Evolutionary conservation across 2,888 invertebrate species (phyloP), one percentile per base, ranked within the genome.

Genomic region (Fragum whitleyi): DNA sequence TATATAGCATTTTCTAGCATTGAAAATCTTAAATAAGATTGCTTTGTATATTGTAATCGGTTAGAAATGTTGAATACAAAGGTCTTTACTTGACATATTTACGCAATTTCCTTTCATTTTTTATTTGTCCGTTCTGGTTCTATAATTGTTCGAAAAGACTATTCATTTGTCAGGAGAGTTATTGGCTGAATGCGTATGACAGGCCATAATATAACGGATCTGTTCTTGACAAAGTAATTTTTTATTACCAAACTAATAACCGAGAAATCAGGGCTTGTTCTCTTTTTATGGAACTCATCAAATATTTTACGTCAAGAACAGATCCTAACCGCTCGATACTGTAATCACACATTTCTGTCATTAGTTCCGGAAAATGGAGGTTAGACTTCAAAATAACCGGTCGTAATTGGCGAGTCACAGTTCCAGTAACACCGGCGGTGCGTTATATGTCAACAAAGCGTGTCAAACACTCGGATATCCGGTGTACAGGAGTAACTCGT

Each of bases 181-280:
- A 47, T 47, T 14, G n/a, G n/a, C 14, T 47, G 47, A 47, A n/a
- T 47, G 47, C 47, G n/a, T 14, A 19, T 47, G 47, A 47, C 47
- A 47, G 47, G 19, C n/a, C n/a, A 14, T 47, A 47, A 47, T 47
- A 47, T 16, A 47, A 47, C 19, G 47, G 14, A 47, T 47, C 47
- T 47, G 47, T 47, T n/a, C 47, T 19, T 47, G 47, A 47, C 47
- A 47, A 47, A 47, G 47, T 47, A 47, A 47, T 47, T 19, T 47
- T 47, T 47, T 47, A 47, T 47, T 47, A 47, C 47, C 47, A 47
- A 47, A 47, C n/a, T 47, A 47, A 47, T 47, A 47, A 47, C 47
- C 19, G 16, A 47, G 47, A 47, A 47, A 47, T 47, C 47, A 47
- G 47, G 47, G 47, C 47, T 47, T 47, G 47, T 47, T n/a, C 47